Evolutionary conservation across 2,888 invertebrate genomes (phyloP).

Genomic region (Eledone cirrhosa): DNA sequence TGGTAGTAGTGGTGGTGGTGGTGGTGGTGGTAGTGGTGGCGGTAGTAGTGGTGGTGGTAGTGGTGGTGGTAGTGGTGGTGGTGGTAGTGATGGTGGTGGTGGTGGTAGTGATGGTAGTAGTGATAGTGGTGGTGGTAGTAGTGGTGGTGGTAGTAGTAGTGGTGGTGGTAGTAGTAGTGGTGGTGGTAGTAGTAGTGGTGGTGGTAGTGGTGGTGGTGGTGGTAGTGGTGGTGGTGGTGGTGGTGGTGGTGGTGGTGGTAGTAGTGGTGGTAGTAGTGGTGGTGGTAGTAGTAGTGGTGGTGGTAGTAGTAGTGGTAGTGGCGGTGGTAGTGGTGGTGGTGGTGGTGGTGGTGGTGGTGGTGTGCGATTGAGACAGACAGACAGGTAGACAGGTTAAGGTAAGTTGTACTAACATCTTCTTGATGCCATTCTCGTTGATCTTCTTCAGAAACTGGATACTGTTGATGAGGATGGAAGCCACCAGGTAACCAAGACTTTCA

Average conservation of each 20-base stretch:
- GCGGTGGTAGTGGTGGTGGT: no score
- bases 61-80: not conserved
- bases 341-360: no score
- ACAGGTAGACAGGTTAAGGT: not conserved
- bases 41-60: not conserved
- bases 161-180: not conserved
- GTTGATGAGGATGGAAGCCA: constrained; percentile 82
- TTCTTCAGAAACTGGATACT: constrained; percentile 81
- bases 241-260: no score
- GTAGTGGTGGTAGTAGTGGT: not conserved
- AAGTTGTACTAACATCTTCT: constrained; percentile 74
- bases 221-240: not conserved
- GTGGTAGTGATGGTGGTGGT: no score
- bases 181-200: not conserved
- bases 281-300: no score
- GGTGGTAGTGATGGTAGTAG: no score
- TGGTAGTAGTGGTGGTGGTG: not conserved
- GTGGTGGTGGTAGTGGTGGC: no score
- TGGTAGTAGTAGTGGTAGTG: no score
- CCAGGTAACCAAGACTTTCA: constrained; percentile 86
- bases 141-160: not conserved
- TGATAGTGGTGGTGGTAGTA: not conserved
- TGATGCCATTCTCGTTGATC: constrained; percentile 83
- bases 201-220: no score
- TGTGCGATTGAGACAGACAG: no score